Percentiles rank a stretch among this genome's conserved stretches.
phyloP scores from a whole-genome alignment of 2,888 invertebrate genomes.

The Dryobota labecula region DNA sequence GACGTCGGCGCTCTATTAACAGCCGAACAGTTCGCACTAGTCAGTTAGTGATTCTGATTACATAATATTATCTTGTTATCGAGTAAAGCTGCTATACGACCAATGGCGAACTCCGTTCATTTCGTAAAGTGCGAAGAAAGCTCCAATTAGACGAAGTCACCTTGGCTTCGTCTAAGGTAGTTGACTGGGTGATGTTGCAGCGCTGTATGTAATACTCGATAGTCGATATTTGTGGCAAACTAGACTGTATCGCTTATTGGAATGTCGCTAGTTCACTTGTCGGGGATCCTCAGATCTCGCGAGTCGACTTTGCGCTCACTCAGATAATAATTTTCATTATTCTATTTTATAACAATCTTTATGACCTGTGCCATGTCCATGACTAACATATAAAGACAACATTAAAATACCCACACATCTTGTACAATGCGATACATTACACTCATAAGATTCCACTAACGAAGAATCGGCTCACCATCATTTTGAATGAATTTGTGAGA shows the following conservation, averaged over 20 bases:
- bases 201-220: not conserved
- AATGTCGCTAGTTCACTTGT: conserved; percentile 4
- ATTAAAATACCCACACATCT: not conserved
- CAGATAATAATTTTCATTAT: conserved; percentile 12
- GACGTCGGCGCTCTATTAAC: not conserved
- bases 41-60: not conserved
- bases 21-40: conserved; percentile 18
- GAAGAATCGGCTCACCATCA: not conserved
- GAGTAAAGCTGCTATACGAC: not conserved
- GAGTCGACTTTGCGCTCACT: conserved; percentile 19
- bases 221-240: not conserved
- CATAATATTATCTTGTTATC: conserved; percentile 16
- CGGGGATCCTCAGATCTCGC: conserved; percentile 16
- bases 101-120: not conserved
- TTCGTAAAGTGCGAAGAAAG: not conserved
- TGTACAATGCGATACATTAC: not conserved
- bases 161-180: not conserved
- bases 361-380: not conserved
- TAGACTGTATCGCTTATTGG: not conserved
- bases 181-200: not conserved
- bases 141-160: not conserved
- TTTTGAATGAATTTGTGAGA: not conserved
- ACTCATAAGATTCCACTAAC: not conserved
- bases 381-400: not conserved
- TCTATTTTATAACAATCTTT: conserved; percentile 16